Base-by-base conservation (phyloP, 2,113 vertebrate genomes). In the Psophia crepitans region DNA sequence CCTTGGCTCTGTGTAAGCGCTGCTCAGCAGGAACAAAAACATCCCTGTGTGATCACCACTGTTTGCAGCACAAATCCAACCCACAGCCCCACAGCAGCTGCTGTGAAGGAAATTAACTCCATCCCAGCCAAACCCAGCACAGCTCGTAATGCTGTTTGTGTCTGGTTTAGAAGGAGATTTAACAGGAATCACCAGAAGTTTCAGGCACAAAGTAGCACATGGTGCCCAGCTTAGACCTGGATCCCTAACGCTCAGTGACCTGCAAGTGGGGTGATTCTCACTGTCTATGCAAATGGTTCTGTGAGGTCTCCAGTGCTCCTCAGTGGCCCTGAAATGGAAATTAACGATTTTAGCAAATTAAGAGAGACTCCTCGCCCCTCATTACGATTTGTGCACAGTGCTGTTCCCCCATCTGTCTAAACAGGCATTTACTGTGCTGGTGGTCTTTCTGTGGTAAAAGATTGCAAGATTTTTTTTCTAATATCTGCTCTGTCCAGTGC, bases 21-120 rank as follows among this genome's bases (percentile, higher is more conserved):
- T 56, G 28, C 49, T 77, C 58, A 78, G 39, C 18, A 26, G 1
- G 9, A 26, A 4, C 13, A 8, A 49, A 74, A 82, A 18, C n/a
- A 41, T 28, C 41, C 9, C 14, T n/a, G 17, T 11, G 3, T n/a
- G 35, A 48, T 1, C 76, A 89, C 6, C 8, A 5, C 49, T 49
- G 44, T 56, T 57, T 70, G 1, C 39, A 56, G 56, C 30, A 57
- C 11, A 68, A 56, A 73, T 32, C 23, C 21, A 65, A 66, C 81
- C 22, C 32, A 28, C 1, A 21, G 46, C 41, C 18, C 48, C 21
- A 0, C 7, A 12, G 3, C 0, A 27, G 41, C 46, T 82, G 2
- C n/a, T 44, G 0, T 53, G 51, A 56, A 65, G 23, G 49, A 78
- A 74, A 19, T n/a, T 7, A 75, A 44, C 19, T n/a, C 12, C 44